Evolutionary conservation across 1,140 invertebrate genomes (phyloP).

Genomic region (Aricia agestis): DNA sequence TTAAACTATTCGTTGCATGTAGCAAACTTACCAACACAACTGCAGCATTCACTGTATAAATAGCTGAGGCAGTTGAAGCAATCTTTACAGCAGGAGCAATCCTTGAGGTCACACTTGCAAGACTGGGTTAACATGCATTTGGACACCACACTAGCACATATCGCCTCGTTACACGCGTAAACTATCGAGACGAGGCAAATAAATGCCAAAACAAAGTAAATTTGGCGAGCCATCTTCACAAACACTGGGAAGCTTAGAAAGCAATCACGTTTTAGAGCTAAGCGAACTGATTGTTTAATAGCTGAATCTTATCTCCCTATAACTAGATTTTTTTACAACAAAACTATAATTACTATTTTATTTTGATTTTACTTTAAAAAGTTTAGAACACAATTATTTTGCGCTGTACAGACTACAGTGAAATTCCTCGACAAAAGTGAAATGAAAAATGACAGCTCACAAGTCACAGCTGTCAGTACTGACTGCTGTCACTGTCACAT

Average conservation of each 20-base stretch:
- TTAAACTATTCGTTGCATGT: neutral
- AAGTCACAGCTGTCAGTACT: too few relatives aligned
- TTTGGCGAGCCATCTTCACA: constrained; percentile 46
- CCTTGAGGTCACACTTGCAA: constrained; percentile 94
- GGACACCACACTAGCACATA: constrained; percentile 95
- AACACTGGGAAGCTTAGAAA: neutral
- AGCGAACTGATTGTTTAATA: neutral
- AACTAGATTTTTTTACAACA: neutral
- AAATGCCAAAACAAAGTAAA: constrained; percentile 47
- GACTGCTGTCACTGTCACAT: too few relatives aligned
- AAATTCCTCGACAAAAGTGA: neutral
- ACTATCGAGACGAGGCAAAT: constrained; percentile 53
- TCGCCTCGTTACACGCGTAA: constrained; percentile 87
- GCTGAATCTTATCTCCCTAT: neutral
- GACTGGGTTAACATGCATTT: constrained; percentile 97
- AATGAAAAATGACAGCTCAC: neutral
- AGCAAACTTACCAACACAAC: constrained; percentile 89
- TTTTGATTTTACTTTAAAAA: neutral
- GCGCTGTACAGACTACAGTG: neutral
- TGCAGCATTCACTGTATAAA: constrained; percentile 95
- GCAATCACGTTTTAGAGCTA: neutral
- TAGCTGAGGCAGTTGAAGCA: constrained; percentile 93
- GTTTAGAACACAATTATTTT: neutral
- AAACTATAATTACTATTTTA: neutral
- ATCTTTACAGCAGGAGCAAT: constrained; percentile 94